These are phyloP conservation scores for Leptopilina boulardi DNA, from an alignment of 1,140 invertebrate genomes.

Conservation along the genomic window DNA sequence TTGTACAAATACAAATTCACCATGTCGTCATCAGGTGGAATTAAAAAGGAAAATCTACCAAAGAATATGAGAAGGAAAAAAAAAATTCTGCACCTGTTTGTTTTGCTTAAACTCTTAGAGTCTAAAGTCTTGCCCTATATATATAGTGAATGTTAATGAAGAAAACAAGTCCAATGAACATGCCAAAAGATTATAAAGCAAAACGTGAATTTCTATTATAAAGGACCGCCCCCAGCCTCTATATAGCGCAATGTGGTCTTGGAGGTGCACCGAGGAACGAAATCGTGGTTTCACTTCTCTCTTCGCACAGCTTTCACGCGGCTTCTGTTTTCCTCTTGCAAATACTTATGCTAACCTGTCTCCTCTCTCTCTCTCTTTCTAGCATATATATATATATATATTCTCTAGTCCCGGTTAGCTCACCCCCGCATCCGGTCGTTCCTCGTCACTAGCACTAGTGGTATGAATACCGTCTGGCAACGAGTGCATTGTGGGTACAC, in stretches of 20 bases:
- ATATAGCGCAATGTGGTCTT: conserved; percentile 25
- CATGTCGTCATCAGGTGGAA: too few relatives aligned
- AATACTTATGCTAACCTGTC: conserved; percentile 17
- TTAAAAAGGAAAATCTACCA: too few relatives aligned
- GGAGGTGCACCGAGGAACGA: conserved; percentile 34
- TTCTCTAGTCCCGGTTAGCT: conserved; percentile 42
- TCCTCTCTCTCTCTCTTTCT: conserved; percentile 37
- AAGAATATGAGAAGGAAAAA: too few relatives aligned
- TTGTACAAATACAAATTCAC: too few relatives aligned
- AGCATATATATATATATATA: neutral
- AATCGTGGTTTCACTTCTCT: conserved; percentile 33
- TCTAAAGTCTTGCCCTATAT: neutral
- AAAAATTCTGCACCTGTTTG: neutral
- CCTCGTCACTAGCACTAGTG: conserved; percentile 46
- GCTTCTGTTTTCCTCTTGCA: conserved; percentile 37
- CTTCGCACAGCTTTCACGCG: neutral
- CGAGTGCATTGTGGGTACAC: conserved; percentile 62
- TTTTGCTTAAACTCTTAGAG: conserved; percentile 13
- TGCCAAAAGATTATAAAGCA: conserved; percentile 50
- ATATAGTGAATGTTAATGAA: conserved; percentile 32
- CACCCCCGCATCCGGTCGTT: conserved; percentile 51
- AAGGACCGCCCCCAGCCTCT: conserved; percentile 30
- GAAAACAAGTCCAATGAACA: conserved; percentile 43
- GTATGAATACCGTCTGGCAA: conserved; percentile 59
- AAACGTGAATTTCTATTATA: conserved; percentile 44